Evolutionary conservation across 2,797 vertebrate genomes (phyloP).

Genomic region (Fratercula arctica): DNA sequence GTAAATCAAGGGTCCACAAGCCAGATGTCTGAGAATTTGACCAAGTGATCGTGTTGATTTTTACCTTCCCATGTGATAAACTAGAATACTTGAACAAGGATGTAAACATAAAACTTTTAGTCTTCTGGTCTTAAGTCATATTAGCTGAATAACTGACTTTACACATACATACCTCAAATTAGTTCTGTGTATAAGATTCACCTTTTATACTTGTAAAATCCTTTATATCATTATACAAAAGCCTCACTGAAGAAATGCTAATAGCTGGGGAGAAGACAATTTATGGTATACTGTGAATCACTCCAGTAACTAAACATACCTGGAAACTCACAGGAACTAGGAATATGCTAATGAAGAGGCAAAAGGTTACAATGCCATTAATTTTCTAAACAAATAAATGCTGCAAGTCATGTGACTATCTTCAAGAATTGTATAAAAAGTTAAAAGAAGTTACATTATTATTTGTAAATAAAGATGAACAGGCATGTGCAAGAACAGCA

Average conservation of each 20-base stretch:
- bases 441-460: neutral
- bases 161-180: neutral
- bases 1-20: neutral
- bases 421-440: neutral
- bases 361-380: neutral
- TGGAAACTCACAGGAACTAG: neutral
- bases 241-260: neutral
- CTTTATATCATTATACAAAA: neutral
- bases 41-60: neutral
- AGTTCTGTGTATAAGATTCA: neutral
- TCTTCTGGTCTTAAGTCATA: neutral
- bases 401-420: neutral
- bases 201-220: neutral
- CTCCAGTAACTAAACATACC: neutral
- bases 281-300: neutral
- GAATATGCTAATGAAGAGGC: neutral
- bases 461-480: neutral
- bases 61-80: neutral
- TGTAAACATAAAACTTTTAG: neutral
- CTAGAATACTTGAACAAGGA: neutral
- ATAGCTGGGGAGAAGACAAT: neutral
- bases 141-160: neutral
- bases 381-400: neutral
- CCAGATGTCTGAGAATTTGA: neutral
- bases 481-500: conserved; percentile 32